Evolutionary conservation across 2,888 invertebrate genomes (phyloP).

Genomic region (Tetranychus piercei): DNA sequence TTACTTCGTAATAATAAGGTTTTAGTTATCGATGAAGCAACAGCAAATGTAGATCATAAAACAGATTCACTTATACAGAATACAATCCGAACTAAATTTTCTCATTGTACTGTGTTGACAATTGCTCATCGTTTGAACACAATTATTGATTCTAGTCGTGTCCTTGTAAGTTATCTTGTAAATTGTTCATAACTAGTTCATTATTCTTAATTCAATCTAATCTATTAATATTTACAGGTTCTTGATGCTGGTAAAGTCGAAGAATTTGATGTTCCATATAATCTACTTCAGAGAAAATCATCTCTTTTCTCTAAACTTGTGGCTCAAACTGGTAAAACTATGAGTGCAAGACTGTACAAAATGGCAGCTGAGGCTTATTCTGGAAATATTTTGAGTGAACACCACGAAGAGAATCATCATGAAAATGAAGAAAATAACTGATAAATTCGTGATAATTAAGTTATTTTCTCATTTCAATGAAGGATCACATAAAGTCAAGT

Average conservation of each 20-base stretch:
- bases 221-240: conserved; percentile 26
- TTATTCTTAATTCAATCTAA: not conserved
- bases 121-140: conserved; percentile 49
- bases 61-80: conserved; percentile 49
- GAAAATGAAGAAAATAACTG: not conserved
- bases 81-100: conserved; percentile 59
- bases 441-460: not conserved
- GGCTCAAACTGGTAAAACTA: conserved; percentile 33
- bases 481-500: too few relatives aligned
- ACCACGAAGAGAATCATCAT: not conserved
- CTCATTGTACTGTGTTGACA: conserved; percentile 39
- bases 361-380: conserved; percentile 29
- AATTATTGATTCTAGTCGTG: conserved; percentile 75
- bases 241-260: conserved; percentile 59
- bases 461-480: too few relatives aligned
- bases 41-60: conserved; percentile 71
- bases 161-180: conserved; percentile 25
- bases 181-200: not conserved
- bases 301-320: conserved; percentile 34
- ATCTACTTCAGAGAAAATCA: conserved; percentile 34
- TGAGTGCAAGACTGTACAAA: conserved; percentile 31
- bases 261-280: conserved; percentile 58
- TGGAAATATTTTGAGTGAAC: not conserved
- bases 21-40: conserved; percentile 73
- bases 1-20: conserved; percentile 63